These are phyloP conservation scores for Pogonocherus hispidulus DNA, from an alignment of 2,888 invertebrate species.

Conservation along the genomic window DNA sequence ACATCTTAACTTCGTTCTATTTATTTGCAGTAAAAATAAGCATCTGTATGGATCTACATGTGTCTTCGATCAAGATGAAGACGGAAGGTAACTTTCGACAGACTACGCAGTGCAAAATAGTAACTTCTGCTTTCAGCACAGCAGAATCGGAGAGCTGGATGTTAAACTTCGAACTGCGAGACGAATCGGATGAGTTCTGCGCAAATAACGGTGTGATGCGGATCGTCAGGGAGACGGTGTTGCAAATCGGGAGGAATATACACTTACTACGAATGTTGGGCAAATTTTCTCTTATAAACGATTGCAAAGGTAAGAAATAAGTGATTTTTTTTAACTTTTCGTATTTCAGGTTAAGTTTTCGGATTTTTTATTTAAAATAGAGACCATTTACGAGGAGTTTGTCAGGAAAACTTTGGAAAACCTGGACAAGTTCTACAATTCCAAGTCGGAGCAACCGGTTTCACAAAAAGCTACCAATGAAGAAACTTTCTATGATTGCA, in stretches of 20 bases:
- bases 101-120: neutral
- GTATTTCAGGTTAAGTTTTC: no score
- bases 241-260: slow-evolving; percentile 65
- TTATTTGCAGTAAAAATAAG: slow-evolving; percentile 34
- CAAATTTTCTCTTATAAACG: slow-evolving; percentile 58
- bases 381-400: slow-evolving; percentile 62
- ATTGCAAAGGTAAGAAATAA: slow-evolving; percentile 48
- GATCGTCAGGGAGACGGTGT: slow-evolving; percentile 59
- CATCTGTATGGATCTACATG: slow-evolving; percentile 6
- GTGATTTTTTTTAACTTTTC: no score
- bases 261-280: slow-evolving; percentile 61
- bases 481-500: neutral
- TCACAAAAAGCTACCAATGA: slow-evolving; percentile 23
- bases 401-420: slow-evolving; percentile 57
- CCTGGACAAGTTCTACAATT: slow-evolving; percentile 53
- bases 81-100: slow-evolving; percentile 3
- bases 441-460: slow-evolving; percentile 26
- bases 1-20: neutral
- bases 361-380: no score
- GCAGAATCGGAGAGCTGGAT: slow-evolving; percentile 36
- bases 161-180: slow-evolving; percentile 48
- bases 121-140: slow-evolving; percentile 27
- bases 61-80: neutral
- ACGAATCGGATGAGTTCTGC: slow-evolving; percentile 50
- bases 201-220: slow-evolving; percentile 58